Conservation (phyloP, 2,797 vertebrate species). For the Lutjanus campechanus region DNA sequence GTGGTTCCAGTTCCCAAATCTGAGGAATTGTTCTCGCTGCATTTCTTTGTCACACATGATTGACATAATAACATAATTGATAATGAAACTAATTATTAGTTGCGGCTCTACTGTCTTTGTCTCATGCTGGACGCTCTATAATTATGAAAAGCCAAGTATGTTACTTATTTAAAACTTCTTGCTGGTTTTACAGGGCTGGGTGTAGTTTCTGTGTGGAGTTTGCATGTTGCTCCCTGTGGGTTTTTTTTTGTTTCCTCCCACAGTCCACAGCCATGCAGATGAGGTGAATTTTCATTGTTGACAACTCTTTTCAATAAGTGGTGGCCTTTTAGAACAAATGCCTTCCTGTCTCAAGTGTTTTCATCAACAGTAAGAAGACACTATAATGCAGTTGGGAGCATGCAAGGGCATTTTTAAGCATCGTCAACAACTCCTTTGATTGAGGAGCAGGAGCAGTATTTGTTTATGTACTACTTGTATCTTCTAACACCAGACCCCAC, state of each 20-base stretch:
- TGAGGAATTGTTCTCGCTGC: neutral
- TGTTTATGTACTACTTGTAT: no score
- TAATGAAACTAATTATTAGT: neutral
- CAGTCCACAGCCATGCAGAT: conserved; percentile 9
- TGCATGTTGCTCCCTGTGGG: conserved; percentile 30
- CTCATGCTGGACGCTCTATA: neutral
- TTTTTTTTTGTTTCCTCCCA: conserved; percentile 23
- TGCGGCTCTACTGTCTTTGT: neutral
- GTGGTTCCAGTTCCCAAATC: neutral
- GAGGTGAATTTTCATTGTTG: neutral
- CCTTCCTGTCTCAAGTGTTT: neutral
- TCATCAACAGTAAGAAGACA: no score
- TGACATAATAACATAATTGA: neutral
- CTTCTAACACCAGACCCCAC: neutral
- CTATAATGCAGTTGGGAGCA: neutral
- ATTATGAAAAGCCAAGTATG: neutral
- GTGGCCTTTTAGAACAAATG: neutral
- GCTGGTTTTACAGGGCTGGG: neutral
- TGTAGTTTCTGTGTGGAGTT: conserved; percentile 17
- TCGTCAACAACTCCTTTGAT: no score
- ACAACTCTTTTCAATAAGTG: neutral
- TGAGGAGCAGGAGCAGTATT: no score
- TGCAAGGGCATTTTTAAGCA: neutral
- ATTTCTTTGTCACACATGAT: neutral
- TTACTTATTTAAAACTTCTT: neutral